These are phyloP conservation scores for Ornithoptera alexandrae DNA, from an alignment of 2,888 invertebrate species.

Conservation along the genomic window DNA sequence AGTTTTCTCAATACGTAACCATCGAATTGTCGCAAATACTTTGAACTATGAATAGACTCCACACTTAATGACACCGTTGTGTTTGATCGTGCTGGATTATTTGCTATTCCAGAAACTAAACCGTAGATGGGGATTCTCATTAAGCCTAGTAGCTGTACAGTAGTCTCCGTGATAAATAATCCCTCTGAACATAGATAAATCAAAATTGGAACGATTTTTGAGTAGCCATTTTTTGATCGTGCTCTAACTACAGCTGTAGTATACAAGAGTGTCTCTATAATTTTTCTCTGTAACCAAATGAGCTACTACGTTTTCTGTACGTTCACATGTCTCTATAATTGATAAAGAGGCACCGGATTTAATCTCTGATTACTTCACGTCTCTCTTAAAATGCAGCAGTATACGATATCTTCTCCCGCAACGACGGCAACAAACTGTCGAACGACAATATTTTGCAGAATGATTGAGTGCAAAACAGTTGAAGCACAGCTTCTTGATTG, in stretches of 20 bases:
- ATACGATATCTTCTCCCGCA: constrained; percentile 1
- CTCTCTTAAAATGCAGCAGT: neutral
- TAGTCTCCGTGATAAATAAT: neutral
- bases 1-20: neutral
- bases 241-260: neutral
- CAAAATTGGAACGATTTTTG: too few species aligned
- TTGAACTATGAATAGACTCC: neutral
- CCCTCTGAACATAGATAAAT: neutral
- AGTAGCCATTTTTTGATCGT: too few species aligned
- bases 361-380: too few species aligned
- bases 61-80: neutral
- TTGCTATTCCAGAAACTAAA: neutral
- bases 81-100: neutral
- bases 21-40: neutral
- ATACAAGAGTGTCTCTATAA: neutral
- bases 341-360: neutral
- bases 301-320: neutral
- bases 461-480: constrained; percentile 1
- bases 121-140: neutral
- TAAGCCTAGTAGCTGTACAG: neutral
- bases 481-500: constrained; percentile 5
- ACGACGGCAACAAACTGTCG: neutral
- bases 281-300: neutral
- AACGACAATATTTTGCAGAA: neutral
- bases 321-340: neutral